A percentile compares a stretch with the other conserved stretches of the same genome.
phyloP scores from a whole-genome alignment of 1,140 invertebrate species.

The Oncopodura yosiiana region DNA sequence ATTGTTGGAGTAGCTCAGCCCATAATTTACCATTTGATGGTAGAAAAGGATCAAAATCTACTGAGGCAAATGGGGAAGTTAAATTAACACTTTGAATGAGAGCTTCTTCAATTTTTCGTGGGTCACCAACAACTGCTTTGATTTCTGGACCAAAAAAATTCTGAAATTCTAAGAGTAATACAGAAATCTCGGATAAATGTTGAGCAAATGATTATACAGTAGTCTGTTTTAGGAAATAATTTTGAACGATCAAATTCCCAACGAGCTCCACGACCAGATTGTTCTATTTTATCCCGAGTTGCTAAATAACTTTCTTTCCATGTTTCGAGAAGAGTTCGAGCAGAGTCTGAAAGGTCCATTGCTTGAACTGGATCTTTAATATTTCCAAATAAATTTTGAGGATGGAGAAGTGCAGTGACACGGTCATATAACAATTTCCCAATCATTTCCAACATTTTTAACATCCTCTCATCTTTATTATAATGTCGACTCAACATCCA shows the following conservation, averaged over 20 bases:
- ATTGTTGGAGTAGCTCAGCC: constrained; percentile 64
- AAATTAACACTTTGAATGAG: constrained; percentile 60
- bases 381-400: constrained; percentile 57
- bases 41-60: constrained; percentile 71
- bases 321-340: constrained; percentile 52
- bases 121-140: constrained; percentile 72
- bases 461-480: constrained; percentile 61
- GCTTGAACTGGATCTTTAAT: constrained; percentile 14
- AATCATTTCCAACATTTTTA: constrained; percentile 64
- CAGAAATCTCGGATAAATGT: constrained; percentile 61
- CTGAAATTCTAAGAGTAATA: constrained; percentile 71
- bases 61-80: constrained; percentile 58
- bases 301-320: constrained; percentile 67
- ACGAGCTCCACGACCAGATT: constrained; percentile 63
- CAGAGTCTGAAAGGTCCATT: constrained; percentile 20
- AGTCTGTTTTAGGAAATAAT: constrained; percentile 72
- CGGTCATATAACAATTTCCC: constrained; percentile 67
- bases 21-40: constrained; percentile 67
- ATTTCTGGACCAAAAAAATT: constrained; percentile 78
- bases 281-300: constrained; percentile 67
- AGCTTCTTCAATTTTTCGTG: constrained; percentile 70
- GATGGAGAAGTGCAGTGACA: constrained; percentile 58
- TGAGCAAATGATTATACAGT: constrained; percentile 63
- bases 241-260: constrained; percentile 81
- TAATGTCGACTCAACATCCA: constrained; percentile 70